Base-by-base conservation (phyloP, 2,113 vertebrate species). In the Salvelinus sp. region DNA sequence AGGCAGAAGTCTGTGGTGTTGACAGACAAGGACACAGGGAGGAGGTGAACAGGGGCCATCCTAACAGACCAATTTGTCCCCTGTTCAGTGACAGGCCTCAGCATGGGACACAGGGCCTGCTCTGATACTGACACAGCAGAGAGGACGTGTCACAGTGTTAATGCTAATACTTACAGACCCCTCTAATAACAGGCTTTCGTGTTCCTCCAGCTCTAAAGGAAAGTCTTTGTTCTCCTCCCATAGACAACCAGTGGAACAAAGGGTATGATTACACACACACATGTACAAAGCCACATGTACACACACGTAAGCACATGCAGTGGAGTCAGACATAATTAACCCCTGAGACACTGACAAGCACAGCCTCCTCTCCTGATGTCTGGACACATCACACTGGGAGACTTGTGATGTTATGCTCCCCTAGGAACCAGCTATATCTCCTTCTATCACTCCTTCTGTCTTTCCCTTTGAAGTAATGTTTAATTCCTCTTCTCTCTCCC, bases 161-260 rank as follows among this genome's bases (percentile, higher is more conserved):
- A 54, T 54, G 50, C 50, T 54, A 54, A 54, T 54, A 14, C 50
- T 54, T 54, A 54, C 50, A 14, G 50, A 28, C 63, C 63, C 63
- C 63, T 65, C 27, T 65, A 65, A 65, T 65, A 65, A 65, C 12
- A 65, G 63, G 20, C 63, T 67, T 67, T 67, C 65, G 9, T 33
- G 12, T 67, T 67, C 18, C 28, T 33, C 27, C 65, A 67, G 10
- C 27, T 18, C 28, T 30, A 38, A 67, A 67, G 27, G 63, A 65
- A 2, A 65, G 12, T 65, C 58, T 62, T 62, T 62, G 58, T 62
- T 62, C 70, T 23, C 60, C 33, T 44, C 38, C 38, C 38, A 47
- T 6, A 73, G 25, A 64, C 30, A 64, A n/a, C 44, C 13, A 25
- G 13, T 27, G 22, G 13, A 65, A 22, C 38, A 22, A 23, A 25